phyloP scores from a whole-genome alignment of 2,797 vertebrate genomes.

The Epinephelus coioides region DNA sequence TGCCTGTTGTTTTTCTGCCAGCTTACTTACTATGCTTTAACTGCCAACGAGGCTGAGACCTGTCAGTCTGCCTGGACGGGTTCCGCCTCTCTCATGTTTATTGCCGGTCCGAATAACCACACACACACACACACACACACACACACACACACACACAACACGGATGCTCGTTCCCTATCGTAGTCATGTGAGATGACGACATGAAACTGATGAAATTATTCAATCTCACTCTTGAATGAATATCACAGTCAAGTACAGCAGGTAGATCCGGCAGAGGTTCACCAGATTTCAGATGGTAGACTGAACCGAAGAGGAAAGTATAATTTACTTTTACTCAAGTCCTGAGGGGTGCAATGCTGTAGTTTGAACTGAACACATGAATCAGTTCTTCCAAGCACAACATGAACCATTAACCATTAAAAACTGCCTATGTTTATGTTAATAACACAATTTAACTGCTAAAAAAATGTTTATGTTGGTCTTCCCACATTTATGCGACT shows the following conservation, averaged over 20 bases:
- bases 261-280: background rate
- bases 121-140: slow-evolving; percentile 3
- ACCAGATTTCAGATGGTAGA: background rate
- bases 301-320: background rate
- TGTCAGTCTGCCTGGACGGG: slow-evolving; percentile 86
- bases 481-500: background rate
- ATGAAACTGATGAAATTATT: slow-evolving; percentile 15
- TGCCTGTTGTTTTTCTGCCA: slow-evolving; percentile 39
- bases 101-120: slow-evolving; percentile 30
- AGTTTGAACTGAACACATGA: background rate
- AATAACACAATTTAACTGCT: no score
- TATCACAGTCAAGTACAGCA: background rate
- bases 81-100: slow-evolving; percentile 68
- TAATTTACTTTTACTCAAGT: slow-evolving; percentile 10
- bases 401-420: background rate
- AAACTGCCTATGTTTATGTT: background rate
- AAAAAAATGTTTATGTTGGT: background rate
- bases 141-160: slow-evolving; percentile 15
- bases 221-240: background rate
- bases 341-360: background rate
- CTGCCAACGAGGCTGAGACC: slow-evolving; percentile 77
- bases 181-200: slow-evolving; percentile 51
- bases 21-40: slow-evolving; percentile 56
- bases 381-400: background rate
- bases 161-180: slow-evolving; percentile 26